Evolutionary conservation across 2,797 vertebrate genomes (phyloP).

Genomic region (Nothura maculosa): DNA sequence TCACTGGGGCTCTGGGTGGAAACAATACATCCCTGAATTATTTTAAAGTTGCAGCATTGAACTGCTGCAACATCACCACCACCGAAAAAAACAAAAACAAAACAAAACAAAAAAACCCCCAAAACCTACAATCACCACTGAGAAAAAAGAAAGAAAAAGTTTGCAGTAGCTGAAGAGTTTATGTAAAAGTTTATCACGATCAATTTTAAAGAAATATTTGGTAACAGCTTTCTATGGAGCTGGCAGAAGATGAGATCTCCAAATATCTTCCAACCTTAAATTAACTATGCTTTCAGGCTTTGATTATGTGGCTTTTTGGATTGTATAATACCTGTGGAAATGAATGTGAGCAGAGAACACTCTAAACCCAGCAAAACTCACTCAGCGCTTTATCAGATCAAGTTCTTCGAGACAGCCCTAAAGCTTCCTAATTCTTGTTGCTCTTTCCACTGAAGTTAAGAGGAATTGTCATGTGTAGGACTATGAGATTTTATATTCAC

Average conservation of each 20-base stretch:
- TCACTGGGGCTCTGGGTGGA: background rate
- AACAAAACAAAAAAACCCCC: no score
- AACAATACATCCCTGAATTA: slow-evolving; percentile 15
- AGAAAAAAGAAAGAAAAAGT: background rate
- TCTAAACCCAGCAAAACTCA: background rate
- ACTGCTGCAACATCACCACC: background rate
- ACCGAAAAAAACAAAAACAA: background rate
- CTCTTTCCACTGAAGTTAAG: background rate
- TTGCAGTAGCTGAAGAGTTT: background rate
- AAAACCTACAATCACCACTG: no score
- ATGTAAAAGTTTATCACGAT: background rate
- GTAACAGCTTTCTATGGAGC: background rate
- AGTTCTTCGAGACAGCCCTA: background rate
- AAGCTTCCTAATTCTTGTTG: background rate
- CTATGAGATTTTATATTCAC: background rate
- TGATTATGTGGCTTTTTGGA: background rate
- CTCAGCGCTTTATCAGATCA: background rate
- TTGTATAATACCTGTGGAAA: background rate
- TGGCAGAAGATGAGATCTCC: background rate
- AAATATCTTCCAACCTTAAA: background rate
- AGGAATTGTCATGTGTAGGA: background rate
- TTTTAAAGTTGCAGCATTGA: background rate
- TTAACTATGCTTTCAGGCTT: background rate
- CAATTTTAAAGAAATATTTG: background rate
- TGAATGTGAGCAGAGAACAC: background rate